Percentiles rank a stretch among this genome's conserved stretches.
Evolutionary conservation across 2,113 vertebrate genomes (phyloP).

Genomic region (Limanda limanda): DNA sequence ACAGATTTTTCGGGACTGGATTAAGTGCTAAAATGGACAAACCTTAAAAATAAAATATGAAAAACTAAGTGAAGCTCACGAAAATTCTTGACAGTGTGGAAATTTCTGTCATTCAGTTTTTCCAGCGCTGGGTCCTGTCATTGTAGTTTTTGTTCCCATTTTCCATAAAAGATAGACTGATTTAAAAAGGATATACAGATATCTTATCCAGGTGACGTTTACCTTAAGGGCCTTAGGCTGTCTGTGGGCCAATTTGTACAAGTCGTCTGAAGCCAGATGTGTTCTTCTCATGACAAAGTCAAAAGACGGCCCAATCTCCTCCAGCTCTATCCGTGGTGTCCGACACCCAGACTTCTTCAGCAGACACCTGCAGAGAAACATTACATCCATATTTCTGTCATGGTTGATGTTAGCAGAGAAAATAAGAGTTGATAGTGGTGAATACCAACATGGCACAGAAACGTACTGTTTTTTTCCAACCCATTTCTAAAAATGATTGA

Average conservation of each 20-base stretch:
- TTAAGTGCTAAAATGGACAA: too few relatives aligned
- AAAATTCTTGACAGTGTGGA: too few relatives aligned
- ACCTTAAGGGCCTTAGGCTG: constrained; percentile 93
- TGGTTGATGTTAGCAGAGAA: background rate
- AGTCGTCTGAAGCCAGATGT: constrained; percentile 94
- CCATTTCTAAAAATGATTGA: too few relatives aligned
- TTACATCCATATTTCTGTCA: background rate
- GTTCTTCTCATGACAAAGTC: constrained; percentile 91
- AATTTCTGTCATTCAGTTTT: too few relatives aligned
- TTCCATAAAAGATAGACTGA: too few relatives aligned
- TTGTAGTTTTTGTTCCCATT: background rate
- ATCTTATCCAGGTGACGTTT: constrained; percentile 6
- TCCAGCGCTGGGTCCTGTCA: background rate
- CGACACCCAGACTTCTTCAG: constrained; percentile 97
- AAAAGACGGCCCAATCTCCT: constrained; percentile 95
- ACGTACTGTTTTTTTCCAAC: background rate
- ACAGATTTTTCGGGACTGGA: too few relatives aligned
- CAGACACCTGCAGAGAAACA: constrained; percentile 81
- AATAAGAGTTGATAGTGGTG: background rate
- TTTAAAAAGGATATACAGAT: too few relatives aligned
- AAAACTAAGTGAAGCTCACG: too few relatives aligned
- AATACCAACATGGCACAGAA: too few relatives aligned
- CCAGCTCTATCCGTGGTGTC: constrained; percentile 93
- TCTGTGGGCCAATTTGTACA: constrained; percentile 90
- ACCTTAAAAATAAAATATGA: too few relatives aligned